Evolutionary conservation across 2,113 vertebrate species (phyloP).

Genomic region (Monarcha castaneiventris): DNA sequence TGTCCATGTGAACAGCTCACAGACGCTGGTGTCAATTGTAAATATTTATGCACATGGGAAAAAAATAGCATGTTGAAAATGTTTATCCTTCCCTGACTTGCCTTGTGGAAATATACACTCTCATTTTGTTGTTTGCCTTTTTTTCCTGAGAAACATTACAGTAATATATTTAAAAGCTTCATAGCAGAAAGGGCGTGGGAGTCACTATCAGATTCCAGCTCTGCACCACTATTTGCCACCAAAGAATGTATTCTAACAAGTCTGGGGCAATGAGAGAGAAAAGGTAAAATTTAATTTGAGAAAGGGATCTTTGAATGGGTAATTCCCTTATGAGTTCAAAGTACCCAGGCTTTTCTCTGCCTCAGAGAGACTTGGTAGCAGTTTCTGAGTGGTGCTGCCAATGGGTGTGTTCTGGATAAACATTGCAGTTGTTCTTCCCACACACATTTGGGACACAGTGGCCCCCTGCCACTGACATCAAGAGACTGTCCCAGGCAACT

Average conservation of each 20-base stretch:
- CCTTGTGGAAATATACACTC: not conserved
- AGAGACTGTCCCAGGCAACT: not conserved
- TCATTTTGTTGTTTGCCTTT: not conserved
- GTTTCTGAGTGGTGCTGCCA: not conserved
- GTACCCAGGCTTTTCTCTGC: not conserved
- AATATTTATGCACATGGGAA: not conserved
- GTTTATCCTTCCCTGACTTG: not conserved
- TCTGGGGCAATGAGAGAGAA: not conserved
- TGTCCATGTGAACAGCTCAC: not conserved
- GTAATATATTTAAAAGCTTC: not conserved
- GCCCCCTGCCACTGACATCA: not conserved
- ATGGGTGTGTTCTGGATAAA: not conserved
- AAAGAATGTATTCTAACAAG: not conserved
- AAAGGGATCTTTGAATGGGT: not conserved
- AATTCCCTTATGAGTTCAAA: not conserved
- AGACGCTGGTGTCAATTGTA: not conserved
- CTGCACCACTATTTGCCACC: not conserved
- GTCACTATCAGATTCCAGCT: not conserved
- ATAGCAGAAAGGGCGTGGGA: not conserved
- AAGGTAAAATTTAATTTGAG: not conserved
- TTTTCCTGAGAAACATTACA: not conserved
- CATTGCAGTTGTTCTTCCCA: not conserved
- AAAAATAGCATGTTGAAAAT: not conserved
- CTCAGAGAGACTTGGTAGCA: not conserved
- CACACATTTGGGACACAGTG: not conserved